Evolutionary conservation across 2,797 vertebrate genomes (phyloP), one percentile per base, ranked within the genome.

Genomic region (Halcyon chelicuti): DNA sequence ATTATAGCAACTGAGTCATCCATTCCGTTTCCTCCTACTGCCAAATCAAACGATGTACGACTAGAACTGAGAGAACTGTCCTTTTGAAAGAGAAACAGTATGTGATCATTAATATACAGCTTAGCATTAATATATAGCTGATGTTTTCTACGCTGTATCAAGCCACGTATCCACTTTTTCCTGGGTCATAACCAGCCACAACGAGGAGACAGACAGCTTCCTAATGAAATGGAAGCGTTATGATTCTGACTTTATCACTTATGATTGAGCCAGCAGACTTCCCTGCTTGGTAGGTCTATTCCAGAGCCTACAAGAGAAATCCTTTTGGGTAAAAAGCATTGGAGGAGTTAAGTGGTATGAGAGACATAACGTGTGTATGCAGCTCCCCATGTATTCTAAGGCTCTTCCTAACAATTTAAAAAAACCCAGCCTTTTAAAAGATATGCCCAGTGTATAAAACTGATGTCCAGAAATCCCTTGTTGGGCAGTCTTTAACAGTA

Each of bases 141-240:
- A 12, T 60, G 14, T 63, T 95, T 86, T 78, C 60, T 90, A 21
- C 73, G 61, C 66, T 7, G 1, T 72, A 40, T 58, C 81, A 72
- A 88, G 39, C 55, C 46, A n/a, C 6, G 16, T 54, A 51, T 55
- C 14, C 58, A 28, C 75, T 70, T 89, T 65, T 94, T 83, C 62
- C 54, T 88, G 71, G 84, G 77, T 82, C 71, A 40, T 62, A 93
- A 90, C 42, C 65, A 90, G 76, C 49, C 5, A 7, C 77, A 73
- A 37, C 65, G 65, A 86, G 47, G 68, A 92, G 52, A 71, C 46
- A 60, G 33, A 82, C 51, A 80, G 39, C 51, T 88, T 95, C 65
- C 55, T 88, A 91, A 91, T 81, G 89, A 88, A 92, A 86, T 75
- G 58, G 82, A 88, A 93, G 16, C 73, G 52, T 88, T 80, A 63